Conservation (phyloP, 2,888 invertebrate genomes). For the Actias luna region DNA sequence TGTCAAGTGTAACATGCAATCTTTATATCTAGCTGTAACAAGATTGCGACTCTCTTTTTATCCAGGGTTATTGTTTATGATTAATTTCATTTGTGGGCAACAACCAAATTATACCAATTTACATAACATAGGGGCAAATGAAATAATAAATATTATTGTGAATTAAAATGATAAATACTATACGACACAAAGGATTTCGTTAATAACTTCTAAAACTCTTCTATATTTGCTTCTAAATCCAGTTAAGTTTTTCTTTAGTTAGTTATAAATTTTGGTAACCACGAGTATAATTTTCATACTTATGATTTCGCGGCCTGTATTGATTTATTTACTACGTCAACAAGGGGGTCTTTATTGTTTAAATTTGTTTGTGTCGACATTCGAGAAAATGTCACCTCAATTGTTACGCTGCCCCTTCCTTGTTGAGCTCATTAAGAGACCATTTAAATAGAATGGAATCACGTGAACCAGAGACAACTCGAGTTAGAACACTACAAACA, state of each 20-base stretch:
- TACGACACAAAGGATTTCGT: too few species aligned
- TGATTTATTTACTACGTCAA: neutral
- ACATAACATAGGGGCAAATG: too few species aligned
- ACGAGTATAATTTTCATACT: neutral
- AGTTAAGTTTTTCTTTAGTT: neutral
- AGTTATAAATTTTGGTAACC: neutral
- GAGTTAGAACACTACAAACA: neutral
- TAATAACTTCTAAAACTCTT: too few species aligned
- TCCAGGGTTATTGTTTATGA: too few species aligned
- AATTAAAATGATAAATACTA: too few species aligned
- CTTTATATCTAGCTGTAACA: too few species aligned
- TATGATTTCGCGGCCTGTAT: neutral
- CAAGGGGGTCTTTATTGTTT: conserved; percentile 22
- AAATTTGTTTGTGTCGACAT: conserved; percentile 36
- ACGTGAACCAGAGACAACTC: conserved; percentile 29
- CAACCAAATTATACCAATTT: too few species aligned
- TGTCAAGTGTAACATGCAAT: too few species aligned
- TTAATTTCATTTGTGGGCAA: too few species aligned
- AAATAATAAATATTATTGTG: too few species aligned
- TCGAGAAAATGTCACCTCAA: conserved; percentile 51
- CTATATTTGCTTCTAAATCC: neutral
- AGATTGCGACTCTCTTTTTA: too few species aligned
- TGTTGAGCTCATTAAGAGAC: conserved; percentile 66
- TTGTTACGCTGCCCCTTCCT: conserved; percentile 56
- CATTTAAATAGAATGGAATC: conserved; percentile 41